A percentile compares a stretch with the other conserved stretches of the same genome.
Evolutionary conservation across 2,888 invertebrate species (phyloP).

Genomic region (Incurvaria masculella): DNA sequence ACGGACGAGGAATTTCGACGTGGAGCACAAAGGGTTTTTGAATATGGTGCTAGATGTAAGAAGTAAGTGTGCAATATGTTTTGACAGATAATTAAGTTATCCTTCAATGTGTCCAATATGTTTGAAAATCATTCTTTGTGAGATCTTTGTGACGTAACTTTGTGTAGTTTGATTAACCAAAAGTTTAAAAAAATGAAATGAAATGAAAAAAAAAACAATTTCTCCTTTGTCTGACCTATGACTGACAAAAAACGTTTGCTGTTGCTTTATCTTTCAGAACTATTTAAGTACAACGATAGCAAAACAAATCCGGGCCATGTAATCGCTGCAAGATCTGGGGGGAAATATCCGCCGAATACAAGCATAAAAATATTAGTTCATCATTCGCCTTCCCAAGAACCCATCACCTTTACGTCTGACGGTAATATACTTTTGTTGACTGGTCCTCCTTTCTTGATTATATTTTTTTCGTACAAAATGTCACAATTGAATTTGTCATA

Average conservation of each 20-base stretch:
- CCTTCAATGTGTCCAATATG: too few species aligned
- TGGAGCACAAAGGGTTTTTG: slow-evolving; percentile 78
- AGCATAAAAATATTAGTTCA: slow-evolving; percentile 88
- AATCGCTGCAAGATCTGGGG: slow-evolving; percentile 82
- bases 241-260: too few species aligned
- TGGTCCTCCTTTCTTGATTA: not conserved
- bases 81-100: not conserved
- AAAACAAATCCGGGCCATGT: slow-evolving; percentile 85
- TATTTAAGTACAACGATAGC: slow-evolving; percentile 71
- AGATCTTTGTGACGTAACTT: too few species aligned
- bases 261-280: slow-evolving; percentile 49
- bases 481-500: too few species aligned
- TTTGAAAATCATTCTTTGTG: too few species aligned
- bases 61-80: slow-evolving; percentile 50
- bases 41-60: slow-evolving; percentile 77
- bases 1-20: slow-evolving; percentile 64
- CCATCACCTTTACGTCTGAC: slow-evolving; percentile 89
- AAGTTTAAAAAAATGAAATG: too few species aligned
- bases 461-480: not conserved
- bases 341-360: slow-evolving; percentile 70
- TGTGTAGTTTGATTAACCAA: too few species aligned
- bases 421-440: slow-evolving; percentile 64
- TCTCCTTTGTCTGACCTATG: too few species aligned
- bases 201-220: too few species aligned
- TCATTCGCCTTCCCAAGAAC: slow-evolving; percentile 57